Percentiles rank a stretch among this genome's conserved stretches.
These are phyloP conservation scores for Acanthisitta chloris DNA, from an alignment of 2,113 vertebrate species.

Conservation along the genomic window DNA sequence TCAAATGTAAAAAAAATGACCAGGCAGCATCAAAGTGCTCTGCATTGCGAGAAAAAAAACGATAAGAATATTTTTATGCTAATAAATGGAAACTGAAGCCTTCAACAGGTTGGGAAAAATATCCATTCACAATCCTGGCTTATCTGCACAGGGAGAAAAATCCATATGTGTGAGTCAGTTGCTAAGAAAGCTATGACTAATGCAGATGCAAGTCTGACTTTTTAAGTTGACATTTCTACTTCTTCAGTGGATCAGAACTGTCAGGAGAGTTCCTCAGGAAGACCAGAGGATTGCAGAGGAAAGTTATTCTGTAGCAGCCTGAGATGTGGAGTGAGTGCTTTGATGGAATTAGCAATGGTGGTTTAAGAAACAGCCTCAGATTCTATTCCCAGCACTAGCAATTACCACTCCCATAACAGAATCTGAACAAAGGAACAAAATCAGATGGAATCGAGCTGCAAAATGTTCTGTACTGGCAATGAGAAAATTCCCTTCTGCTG, in stretches of 20 bases:
- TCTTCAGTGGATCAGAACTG: constrained; percentile 37
- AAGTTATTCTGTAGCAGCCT: background rate
- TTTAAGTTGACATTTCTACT: constrained; percentile 51
- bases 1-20: background rate
- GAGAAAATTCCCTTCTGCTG: constrained; percentile 12
- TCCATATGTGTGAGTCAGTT: background rate
- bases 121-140: background rate
- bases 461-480: background rate
- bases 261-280: constrained; percentile 34
- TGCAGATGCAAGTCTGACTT: constrained; percentile 39
- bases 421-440: constrained; percentile 32
- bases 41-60: background rate
- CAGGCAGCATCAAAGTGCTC: background rate
- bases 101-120: background rate
- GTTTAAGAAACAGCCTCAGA: background rate
- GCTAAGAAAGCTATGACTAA: constrained; percentile 50
- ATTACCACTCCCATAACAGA: constrained; percentile 9
- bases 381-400: constrained; percentile 17
- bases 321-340: background rate
- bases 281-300: background rate
- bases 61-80: background rate
- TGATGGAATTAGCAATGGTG: constrained; percentile 39
- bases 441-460: background rate
- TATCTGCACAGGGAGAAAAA: background rate
- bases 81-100: constrained; percentile 1